Evolutionary conservation across 2,797 vertebrate species (phyloP).

Genomic region (Coregonus ussuriensis): DNA sequence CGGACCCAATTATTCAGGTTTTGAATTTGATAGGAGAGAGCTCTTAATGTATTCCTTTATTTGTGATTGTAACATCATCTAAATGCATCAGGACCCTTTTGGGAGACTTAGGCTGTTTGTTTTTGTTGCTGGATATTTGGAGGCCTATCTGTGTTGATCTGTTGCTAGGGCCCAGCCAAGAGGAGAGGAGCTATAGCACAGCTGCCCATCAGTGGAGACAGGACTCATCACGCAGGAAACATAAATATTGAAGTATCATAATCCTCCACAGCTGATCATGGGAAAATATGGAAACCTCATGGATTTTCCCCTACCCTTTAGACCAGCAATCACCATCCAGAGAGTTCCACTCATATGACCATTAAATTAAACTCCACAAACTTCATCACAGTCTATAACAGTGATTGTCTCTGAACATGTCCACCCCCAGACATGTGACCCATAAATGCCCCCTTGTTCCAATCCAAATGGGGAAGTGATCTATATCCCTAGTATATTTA

Average conservation of each 20-base stretch:
- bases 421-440: too few species aligned
- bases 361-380: background rate
- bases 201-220: slow-evolving; percentile 32
- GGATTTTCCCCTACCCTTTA: slow-evolving; percentile 20
- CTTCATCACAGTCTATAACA: slow-evolving; percentile 10
- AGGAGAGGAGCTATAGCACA: slow-evolving; percentile 17
- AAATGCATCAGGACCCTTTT: slow-evolving; percentile 18
- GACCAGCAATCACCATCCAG: slow-evolving; percentile 19
- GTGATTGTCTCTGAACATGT: slow-evolving; percentile 19
- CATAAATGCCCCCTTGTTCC: too few species aligned
- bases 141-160: slow-evolving; percentile 36
- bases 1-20: background rate
- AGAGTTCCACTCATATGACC: slow-evolving; percentile 8
- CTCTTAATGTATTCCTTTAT: background rate
- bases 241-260: slow-evolving; percentile 40
- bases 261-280: slow-evolving; percentile 45
- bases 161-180: slow-evolving; percentile 25
- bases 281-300: slow-evolving; percentile 45
- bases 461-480: too few species aligned
- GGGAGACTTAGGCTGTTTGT: slow-evolving; percentile 24
- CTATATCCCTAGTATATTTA: background rate
- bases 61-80: slow-evolving; percentile 29
- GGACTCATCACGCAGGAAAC: slow-evolving; percentile 35
- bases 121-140: slow-evolving; percentile 45
- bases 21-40: background rate